Evolutionary conservation across 64 coral and sea anemone genomes (phyloP).

Genomic region (Anthopleura sola): DNA sequence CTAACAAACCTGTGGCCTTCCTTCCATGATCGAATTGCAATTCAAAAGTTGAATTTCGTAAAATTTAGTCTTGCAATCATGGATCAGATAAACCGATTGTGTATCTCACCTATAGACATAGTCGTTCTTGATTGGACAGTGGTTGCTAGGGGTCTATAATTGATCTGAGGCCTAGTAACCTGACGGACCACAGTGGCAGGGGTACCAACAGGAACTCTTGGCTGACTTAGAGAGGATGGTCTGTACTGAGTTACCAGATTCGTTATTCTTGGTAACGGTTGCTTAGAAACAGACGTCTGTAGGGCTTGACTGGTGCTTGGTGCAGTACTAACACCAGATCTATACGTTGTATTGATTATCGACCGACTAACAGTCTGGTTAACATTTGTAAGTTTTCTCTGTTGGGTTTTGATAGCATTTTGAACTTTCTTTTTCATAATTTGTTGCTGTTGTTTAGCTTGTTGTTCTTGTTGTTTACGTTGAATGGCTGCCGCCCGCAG

Average conservation of each 20-base stretch:
- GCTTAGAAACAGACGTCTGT: neutral
- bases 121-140: neutral
- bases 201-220: neutral
- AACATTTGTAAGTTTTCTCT: slow-evolving; percentile 24
- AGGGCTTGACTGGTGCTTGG: neutral
- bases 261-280: slow-evolving; percentile 7
- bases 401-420: slow-evolving; percentile 93
- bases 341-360: neutral
- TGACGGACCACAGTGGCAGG: neutral
- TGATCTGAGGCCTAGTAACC: slow-evolving; percentile 3
- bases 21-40: too few species aligned
- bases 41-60: too few species aligned
- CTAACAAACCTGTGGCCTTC: too few species aligned
- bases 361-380: neutral
- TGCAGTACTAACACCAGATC: neutral
- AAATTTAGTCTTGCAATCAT: too few species aligned
- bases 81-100: too few species aligned
- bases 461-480: slow-evolving; percentile 87
- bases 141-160: slow-evolving; percentile 15
- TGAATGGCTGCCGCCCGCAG: slow-evolving; percentile 75
- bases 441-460: slow-evolving; percentile 87
- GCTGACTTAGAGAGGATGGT: neutral
- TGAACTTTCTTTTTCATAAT: slow-evolving; percentile 87
- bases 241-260: slow-evolving; percentile 2
- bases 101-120: neutral